Conservation (phyloP, 2,888 invertebrate species). For the Cotesia congregata region DNA sequence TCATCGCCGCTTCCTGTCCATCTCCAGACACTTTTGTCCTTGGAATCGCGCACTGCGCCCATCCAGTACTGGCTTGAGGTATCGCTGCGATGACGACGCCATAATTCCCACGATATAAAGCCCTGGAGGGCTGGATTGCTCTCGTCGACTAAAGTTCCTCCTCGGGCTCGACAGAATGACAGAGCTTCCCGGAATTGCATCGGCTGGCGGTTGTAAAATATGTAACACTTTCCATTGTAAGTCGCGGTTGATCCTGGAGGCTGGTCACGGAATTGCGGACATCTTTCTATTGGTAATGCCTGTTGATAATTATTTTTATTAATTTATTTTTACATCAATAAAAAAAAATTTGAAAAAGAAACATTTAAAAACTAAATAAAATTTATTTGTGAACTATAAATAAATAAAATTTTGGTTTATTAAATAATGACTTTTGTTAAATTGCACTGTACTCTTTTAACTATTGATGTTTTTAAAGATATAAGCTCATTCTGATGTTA, state of each 20-base stretch:
- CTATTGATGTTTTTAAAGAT: no score
- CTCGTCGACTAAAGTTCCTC: conserved; percentile 90
- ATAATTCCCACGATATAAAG: conserved; percentile 94
- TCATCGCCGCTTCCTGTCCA: conserved; percentile 89
- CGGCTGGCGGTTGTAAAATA: conserved; percentile 91
- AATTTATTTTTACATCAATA: neutral
- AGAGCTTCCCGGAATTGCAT: conserved; percentile 84
- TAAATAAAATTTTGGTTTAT: no score
- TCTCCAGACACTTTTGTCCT: conserved; percentile 85
- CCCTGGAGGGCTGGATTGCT: conserved; percentile 95
- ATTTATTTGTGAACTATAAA: no score
- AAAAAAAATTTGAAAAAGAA: neutral
- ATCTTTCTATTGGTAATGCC: conserved; percentile 90
- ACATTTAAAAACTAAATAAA: neutral
- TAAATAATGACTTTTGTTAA: no score
- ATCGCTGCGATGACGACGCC: conserved; percentile 92
- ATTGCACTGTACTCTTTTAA: no score
- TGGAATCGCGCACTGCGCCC: conserved; percentile 89
- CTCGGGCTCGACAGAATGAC: conserved; percentile 84
- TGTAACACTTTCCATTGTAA: conserved; percentile 95
- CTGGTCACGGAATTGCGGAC: conserved; percentile 93
- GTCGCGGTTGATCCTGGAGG: conserved; percentile 94
- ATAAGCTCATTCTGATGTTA: no score
- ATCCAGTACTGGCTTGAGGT: conserved; percentile 95
- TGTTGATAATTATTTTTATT: conserved; percentile 61